These are phyloP conservation scores for Lydus trimaculatus DNA, from an alignment of 2,888 invertebrate genomes.

Conservation along the genomic window DNA sequence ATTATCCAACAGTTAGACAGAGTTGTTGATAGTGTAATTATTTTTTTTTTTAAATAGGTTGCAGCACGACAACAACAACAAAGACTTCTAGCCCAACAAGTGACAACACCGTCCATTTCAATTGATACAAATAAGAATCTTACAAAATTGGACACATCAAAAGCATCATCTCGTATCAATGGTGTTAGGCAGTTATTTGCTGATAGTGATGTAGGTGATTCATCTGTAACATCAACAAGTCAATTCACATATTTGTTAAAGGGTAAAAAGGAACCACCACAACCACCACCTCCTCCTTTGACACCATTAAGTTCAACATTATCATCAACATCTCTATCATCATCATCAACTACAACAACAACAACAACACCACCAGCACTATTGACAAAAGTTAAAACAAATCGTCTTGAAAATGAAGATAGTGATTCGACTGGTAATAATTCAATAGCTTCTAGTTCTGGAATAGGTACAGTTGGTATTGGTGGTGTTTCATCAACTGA, in stretches of 20 bases:
- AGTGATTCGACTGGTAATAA: constrained; percentile 64
- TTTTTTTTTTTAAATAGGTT: too few relatives aligned
- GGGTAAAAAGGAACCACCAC: constrained; percentile 59
- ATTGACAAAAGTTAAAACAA: constrained; percentile 34
- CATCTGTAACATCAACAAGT: constrained; percentile 57
- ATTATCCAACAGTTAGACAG: constrained; percentile 12
- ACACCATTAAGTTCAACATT: constrained; percentile 57
- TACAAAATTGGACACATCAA: constrained; percentile 53
- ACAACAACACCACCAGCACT: constrained; percentile 34
- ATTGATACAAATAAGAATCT: constrained; percentile 42
- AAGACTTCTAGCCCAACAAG: constrained; percentile 65
- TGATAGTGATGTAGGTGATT: constrained; percentile 57
- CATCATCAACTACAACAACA: constrained; percentile 9
- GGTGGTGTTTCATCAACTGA: constrained; percentile 63
- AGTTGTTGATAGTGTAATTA: too few relatives aligned
- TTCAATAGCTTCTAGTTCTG: constrained; percentile 67
- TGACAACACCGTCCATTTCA: constrained; percentile 38
- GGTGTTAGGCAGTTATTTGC: constrained; percentile 57
- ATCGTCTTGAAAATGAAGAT: constrained; percentile 58
- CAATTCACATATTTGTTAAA: constrained; percentile 51
- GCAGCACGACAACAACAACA: constrained; percentile 73
- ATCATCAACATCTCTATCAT: constrained; percentile 6
- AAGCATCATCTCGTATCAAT: constrained; percentile 54
- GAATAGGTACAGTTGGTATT: constrained; percentile 60
- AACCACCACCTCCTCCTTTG: constrained; percentile 62